Base-by-base conservation (phyloP, 1,140 invertebrate species). In the Orius insidiosus region DNA sequence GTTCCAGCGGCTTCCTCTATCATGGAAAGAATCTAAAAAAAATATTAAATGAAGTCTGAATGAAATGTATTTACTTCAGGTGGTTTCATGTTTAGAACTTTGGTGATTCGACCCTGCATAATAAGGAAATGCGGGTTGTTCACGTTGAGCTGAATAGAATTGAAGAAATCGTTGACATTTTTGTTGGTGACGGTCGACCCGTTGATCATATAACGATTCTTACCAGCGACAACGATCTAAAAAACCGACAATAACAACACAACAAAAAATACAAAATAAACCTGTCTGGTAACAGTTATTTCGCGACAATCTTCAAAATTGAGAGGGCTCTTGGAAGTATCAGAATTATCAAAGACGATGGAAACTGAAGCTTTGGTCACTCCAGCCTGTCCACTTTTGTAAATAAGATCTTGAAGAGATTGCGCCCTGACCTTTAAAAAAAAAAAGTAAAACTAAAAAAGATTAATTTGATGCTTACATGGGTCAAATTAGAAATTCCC, bases 51-150 rank as follows among this genome's bases (percentile, higher is more conserved):
- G 18, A 41, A 13, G 14, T 7, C 6, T 8, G 13, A 14, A 39
- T 6, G 6, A 39, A 10, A 10, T 10, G 45, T 46, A 46, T 50
- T 56, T 64, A 88, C 84, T 71, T 99, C 94, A 48, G 76, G 73
- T 10, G 95, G 90, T 59, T 97, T 98, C 94, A 98, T 98, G 61
- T 96, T 98, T 2, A 98, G 69, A 1, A 99, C 95, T 73, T 98
- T 98, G 1, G 94, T 98, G 45, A 99, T 96, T 56, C 93, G 75
- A 6, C 96, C 96, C 72, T 99, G 96, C 95, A 99, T 98, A 54
- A 99, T 99, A 3, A 99, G 74, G 62, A 98, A 99, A 63, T 98
- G 94, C 3, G 95, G 95, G 70, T 98, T 98, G 63, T 98, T 98
- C 0, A 98, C 88, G 64, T 99, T 99, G 2, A 99, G 66, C 58